These are phyloP conservation scores for Sepioteuthis lessoniana DNA, from an alignment of 2,888 invertebrate genomes.

Conservation along the genomic window DNA sequence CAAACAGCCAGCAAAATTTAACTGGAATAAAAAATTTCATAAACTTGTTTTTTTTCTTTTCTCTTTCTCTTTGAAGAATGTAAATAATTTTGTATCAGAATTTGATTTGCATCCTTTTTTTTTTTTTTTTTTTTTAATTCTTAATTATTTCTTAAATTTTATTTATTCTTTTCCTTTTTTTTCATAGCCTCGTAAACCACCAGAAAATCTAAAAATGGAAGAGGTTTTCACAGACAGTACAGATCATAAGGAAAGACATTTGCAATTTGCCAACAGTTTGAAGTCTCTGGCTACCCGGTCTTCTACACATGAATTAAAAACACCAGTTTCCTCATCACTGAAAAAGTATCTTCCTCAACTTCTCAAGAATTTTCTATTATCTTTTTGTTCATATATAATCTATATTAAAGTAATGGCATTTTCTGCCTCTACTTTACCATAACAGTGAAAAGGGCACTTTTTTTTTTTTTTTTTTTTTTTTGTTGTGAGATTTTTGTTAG, in stretches of 20 bases:
- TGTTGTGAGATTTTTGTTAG: no score
- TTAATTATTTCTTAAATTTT: not conserved
- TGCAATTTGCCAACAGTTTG: not conserved
- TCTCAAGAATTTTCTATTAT: not conserved
- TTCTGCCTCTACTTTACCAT: no score
- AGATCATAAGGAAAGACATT: constrained; percentile 46
- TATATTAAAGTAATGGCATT: no score
- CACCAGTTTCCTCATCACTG: constrained; percentile 46
- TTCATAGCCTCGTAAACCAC: constrained; percentile 57
- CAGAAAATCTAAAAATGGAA: constrained; percentile 58
- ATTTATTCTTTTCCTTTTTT: not conserved
- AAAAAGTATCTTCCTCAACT: not conserved
- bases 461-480: no score
- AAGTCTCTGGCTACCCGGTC: not conserved
- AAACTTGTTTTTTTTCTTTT: no score
- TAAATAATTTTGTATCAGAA: no score
- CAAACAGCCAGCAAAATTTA: no score
- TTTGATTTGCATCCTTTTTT: no score
- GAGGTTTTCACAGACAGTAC: constrained; percentile 52
- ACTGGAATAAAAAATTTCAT: no score
- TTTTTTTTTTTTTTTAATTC: not conserved
- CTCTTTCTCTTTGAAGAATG: no score
- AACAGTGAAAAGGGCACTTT: no score
- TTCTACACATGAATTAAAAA: constrained; percentile 45
- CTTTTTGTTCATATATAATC: no score